Base-by-base conservation (phyloP, 2,888 invertebrate genomes). In the Synanthedon formicaeformis region DNA sequence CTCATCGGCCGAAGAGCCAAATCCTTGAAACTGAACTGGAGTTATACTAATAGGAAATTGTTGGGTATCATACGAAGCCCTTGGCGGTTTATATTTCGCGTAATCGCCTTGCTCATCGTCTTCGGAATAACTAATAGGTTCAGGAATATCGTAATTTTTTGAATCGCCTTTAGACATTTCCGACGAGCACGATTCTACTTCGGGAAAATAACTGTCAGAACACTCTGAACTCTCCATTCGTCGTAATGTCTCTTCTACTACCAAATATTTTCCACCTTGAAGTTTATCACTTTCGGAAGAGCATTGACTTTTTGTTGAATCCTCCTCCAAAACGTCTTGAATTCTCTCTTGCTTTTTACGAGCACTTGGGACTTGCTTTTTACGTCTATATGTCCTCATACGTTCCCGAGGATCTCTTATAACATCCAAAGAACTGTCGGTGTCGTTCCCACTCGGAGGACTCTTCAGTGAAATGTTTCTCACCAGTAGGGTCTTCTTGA, bases 391-490 rank as follows among this genome's bases (percentile, higher is more conserved):
- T 0, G 92, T 92, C 52, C 91, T 89, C 78, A 89, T 91, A 49
- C 92, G 79, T 60, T 92, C 88, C 62, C 92, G 91, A 0, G 91
- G 91, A 69, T 92, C 92, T 64, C 92, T 90, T 55, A 91, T 90
- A 27, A 91, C 86, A 67, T 91, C 91, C 56, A 91, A 69, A 1
- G 92, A 93, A 64, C 93, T 93, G 57, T 93, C 93, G 0, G 93
- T 93, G 58, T 93, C 93, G 61, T 93, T 93, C 54, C 92, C 93
- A 66, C 92, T 93, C 0, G 92, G 92, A 12, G 92, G 92, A 73
- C 92, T 92, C 67, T 92, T 91, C 40, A 91, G 76, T 12, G 91
- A 90, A 63, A 90, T 88, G 58, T 90, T 88, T 59, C 88, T 84
- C 56, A 90, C 89, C 3, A 91, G 77, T 40, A 92, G 66, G 0